Base-by-base conservation (phyloP, 2,888 invertebrate genomes). In the Hirtodrosophila histrioides region DNA sequence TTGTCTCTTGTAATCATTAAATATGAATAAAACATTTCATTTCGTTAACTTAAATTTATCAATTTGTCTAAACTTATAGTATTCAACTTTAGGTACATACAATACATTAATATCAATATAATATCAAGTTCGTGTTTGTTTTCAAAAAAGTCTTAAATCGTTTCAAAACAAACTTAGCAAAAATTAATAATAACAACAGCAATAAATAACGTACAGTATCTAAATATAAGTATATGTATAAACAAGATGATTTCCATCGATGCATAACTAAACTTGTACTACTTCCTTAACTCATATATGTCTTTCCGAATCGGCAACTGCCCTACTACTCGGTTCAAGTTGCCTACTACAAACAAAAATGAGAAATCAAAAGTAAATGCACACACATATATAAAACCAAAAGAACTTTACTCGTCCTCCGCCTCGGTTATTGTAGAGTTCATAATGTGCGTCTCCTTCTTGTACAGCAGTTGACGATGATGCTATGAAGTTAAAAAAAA, bases 401-500 rank as follows among this genome's bases (percentile, higher is more conserved):
- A 51, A 56, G n/a, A 61, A 60, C 75, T 78, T 89, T 89, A 91
- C 86, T 91, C 92, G 75, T 95, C 94, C 46, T 95, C 95, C 5
- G 94, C 95, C 89, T 95, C 95, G 55, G 93, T 94, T 78, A 96
- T 95, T 0, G 95, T 94, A 0, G 94, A 93, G 89, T 95, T 95
- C 24, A 94, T 93, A 79, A 95, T 95, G 91, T 89, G 89, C 24
- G 91, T 88, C 65, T 91, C 91, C 71, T 90, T 90, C 75, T 89
- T 91, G 40, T 89, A 84, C 8, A 91, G 51, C 37, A 92, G 75
- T 69, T 91, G 90, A 43, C 90, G 89, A 55, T 90, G 86, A 60
- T 92, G 91, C 90, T 92, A 51, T 17, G 40, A 0, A 2, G 9
- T 2, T 61, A 40, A 17, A 57, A 6, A 37, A n/a, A 35, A 24